Percentiles rank a stretch among this genome's conserved stretches.
Evolutionary conservation across 2,113 vertebrate genomes (phyloP).

Genomic region (Oreamnos americanus): DNA sequence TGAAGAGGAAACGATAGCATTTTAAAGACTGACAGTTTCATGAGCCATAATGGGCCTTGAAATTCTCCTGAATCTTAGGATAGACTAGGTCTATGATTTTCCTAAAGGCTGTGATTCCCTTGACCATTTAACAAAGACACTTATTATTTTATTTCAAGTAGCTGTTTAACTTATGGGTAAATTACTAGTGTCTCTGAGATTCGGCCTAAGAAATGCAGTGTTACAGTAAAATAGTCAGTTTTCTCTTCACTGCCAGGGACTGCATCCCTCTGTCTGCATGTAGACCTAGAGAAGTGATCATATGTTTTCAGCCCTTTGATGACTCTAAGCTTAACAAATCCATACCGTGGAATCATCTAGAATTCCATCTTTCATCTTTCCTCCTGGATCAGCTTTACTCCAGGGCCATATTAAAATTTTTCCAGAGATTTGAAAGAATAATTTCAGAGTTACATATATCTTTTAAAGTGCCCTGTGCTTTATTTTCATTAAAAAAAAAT

Average conservation of each 20-base stretch:
- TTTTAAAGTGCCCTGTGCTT: not conserved
- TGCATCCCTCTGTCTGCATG: not conserved
- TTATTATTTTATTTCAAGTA: not conserved
- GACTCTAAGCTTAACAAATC: conserved; percentile 56
- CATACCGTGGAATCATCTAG: conserved; percentile 61
- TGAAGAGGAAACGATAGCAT: not conserved
- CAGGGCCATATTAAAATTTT: not conserved
- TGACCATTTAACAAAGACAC: not conserved
- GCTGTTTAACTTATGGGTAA: not conserved
- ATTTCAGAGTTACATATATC: not conserved
- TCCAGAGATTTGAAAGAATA: not conserved
- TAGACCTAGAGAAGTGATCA: not conserved
- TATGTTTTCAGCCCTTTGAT: conserved; percentile 6
- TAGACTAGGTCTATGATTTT: not conserved
- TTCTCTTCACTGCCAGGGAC: not conserved
- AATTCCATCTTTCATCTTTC: conserved; percentile 33
- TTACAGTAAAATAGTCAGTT: not conserved
- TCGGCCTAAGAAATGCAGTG: not conserved
- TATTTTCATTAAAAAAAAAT: not conserved
- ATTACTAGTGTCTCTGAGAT: not conserved
- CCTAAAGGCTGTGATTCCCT: not conserved
- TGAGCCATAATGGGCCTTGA: not conserved
- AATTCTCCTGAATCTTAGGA: not conserved
- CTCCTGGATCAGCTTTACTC: not conserved
- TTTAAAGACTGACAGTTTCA: not conserved